Percentiles rank a stretch among this genome's conserved stretches.
Conservation (phyloP, 2,113 vertebrate species). For the Vicugna pacos region DNA sequence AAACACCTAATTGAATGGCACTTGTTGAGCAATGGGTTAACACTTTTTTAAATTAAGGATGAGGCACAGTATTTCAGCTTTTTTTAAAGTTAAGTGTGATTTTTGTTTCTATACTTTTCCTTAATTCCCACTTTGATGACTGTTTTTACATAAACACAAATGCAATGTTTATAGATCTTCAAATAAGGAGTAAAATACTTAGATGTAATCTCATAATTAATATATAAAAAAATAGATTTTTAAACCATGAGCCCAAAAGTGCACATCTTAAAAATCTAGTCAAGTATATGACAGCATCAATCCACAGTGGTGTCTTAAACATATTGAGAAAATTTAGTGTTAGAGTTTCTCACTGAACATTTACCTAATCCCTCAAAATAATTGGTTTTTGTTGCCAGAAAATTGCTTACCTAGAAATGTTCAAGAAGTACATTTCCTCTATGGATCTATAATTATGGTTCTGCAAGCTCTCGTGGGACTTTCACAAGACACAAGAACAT, state of each 20-base stretch:
- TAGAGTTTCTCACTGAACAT: conserved; percentile 72
- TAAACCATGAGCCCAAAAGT: conserved; percentile 60
- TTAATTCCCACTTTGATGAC: not conserved
- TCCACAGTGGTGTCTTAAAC: conserved; percentile 52
- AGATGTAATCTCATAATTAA: conserved; percentile 45
- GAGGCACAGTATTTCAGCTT: conserved; percentile 69
- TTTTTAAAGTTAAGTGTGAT: conserved; percentile 73
- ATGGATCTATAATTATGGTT: conserved; percentile 42
- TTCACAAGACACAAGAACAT: conserved; percentile 62
- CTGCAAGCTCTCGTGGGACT: conserved; percentile 62
- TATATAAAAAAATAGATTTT: conserved; percentile 48
- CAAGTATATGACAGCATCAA: conserved; percentile 28
- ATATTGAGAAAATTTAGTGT: conserved; percentile 63
- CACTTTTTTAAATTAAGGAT: conserved; percentile 70
- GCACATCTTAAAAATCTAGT: not conserved
- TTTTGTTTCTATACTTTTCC: conserved; percentile 73
- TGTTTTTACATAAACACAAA: not conserved
- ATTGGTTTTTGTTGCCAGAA: conserved; percentile 78
- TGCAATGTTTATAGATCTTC: not conserved
- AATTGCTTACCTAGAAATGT: conserved; percentile 65
- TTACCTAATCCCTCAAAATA: conserved; percentile 84
- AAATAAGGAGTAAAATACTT: conserved; percentile 62
- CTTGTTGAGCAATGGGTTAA: conserved; percentile 69
- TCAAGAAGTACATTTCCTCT: conserved; percentile 61
- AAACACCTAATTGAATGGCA: conserved; percentile 69